Evolutionary conservation across 1,140 invertebrate genomes (phyloP), one percentile per base, ranked within the genome.

Genomic region (Anoplophora glabripennis): DNA sequence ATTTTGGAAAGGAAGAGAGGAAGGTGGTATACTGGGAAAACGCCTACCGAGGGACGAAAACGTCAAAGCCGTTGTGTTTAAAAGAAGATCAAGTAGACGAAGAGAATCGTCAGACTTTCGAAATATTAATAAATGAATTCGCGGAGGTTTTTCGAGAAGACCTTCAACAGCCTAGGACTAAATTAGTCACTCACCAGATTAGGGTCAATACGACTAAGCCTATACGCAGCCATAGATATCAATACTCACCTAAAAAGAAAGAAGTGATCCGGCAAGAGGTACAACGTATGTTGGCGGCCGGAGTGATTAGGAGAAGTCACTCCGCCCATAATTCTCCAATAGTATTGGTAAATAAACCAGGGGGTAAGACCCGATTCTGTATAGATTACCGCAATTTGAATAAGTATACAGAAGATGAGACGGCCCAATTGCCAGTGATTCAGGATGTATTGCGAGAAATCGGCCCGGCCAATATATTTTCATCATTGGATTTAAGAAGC

Each of bases 361-460:
- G 62, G 35, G 64, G 63, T 0, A 38, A 41, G 15, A 38, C 45
- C 12, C 49, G 69, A 8, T 66, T 72, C 38, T 72, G 65, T 38
- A 44, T 68, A 0, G 64, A 72, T 38, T 70, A 67, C 42, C 53
- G 72, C 1, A 18, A 52, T 7, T 34, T 83, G 0, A 84, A 83
- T 60, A 21, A 48, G 0, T 61, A 77, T 0, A 81, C 75, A 0
- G 63, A 58, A 8, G 63, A 66, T 12, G 73, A 75, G 17, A 54
- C 67, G 0, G 68, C 71, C n/a, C 65, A 66, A 4, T 18, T 74
- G 7, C 66, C 69, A 8, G 0, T 11, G 1, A 65, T 67, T 9
- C 12, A 10, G 0, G 59, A 65, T 1, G 40, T 37, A 0, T 12
- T 68, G 8, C 12, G 42, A 14, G 58, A 57, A 17, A 46, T 68